phyloP scores from a whole-genome alignment of 2,888 invertebrate species.

The Steromphala cineraria region DNA sequence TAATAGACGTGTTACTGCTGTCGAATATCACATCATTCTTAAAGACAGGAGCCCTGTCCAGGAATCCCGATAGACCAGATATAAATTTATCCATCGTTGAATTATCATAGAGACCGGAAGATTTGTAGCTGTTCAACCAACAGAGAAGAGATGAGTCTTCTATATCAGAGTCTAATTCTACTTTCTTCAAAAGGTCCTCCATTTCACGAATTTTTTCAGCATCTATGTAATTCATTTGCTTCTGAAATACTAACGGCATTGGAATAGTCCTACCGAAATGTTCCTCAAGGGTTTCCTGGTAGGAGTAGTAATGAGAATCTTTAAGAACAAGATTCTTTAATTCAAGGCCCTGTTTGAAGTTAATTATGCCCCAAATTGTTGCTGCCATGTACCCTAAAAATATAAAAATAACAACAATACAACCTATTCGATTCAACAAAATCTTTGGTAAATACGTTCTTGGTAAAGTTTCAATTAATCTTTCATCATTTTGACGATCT shows the following conservation, averaged over 20 bases:
- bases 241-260: constrained; percentile 42
- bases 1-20: constrained; percentile 75
- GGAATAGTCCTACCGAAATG: constrained; percentile 41
- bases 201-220: neutral
- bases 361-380: constrained; percentile 52
- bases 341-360: constrained; percentile 53
- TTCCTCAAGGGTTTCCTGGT: constrained; percentile 28
- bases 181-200: neutral
- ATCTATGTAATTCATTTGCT: constrained; percentile 31
- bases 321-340: constrained; percentile 50
- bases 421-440: constrained; percentile 36
- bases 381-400: constrained; percentile 51
- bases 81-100: constrained; percentile 23
- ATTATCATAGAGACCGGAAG: neutral
- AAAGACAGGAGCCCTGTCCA: constrained; percentile 24
- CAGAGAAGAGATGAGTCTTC: neutral
- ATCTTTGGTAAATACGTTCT: constrained; percentile 41
- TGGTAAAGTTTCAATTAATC: constrained; percentile 50
- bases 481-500: constrained; percentile 35
- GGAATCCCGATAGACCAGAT: constrained; percentile 23
- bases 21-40: constrained; percentile 51
- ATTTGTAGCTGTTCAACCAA: constrained; percentile 18
- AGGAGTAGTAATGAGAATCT: constrained; percentile 52
- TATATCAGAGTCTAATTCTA: neutral
- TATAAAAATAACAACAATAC: constrained; percentile 42